Evolutionary conservation across 2,797 vertebrate genomes (phyloP), one percentile per base, ranked within the genome.

Genomic region (Limnodromus scolopaceus): DNA sequence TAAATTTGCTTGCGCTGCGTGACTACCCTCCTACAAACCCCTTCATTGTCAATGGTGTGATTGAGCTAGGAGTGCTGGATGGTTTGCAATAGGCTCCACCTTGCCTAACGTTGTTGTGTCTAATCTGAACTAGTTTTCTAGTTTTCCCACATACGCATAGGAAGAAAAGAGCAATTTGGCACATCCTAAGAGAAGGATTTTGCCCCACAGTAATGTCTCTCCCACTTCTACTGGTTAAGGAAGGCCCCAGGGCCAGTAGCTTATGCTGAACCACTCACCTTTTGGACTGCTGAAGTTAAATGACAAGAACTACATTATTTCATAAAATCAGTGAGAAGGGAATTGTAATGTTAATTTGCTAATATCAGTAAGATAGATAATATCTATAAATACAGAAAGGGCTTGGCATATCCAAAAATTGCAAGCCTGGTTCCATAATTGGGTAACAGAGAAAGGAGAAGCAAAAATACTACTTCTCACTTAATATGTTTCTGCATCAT

Each of bases 121-220:
- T 27, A 5, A 34, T 19, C 32, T 68, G 45, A 64, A 24, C 3
- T 16, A 5, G 6, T 57, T 75, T 78, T 79, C 23, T 53, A 34
- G 5, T 51, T 49, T 92, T 63, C 32, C 19, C 14, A 6, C 1
- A 1, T 55, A 5, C 1, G 2, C 13, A 10, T 2, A 43, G 49
- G n/a, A 34, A 53, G 16, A 54, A 75, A 55, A 61, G 43, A 80
- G 25, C 9, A 15, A 46, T 77, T 61, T 41, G 39, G 8, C 28
- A n/a, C 10, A 49, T 28, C 8, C 23, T 19, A n/a, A 55, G 32
- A 61, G 71, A 58, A 49, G 55, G n/a, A 18, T 61, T 93, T 76
- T 88, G 23, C 20, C 28, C 36, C 16, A 8, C 24, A 5, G 3
- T 11, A 13, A 8, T 23, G 6, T 66, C 2, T 84, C 15, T 83